phyloP scores from a whole-genome alignment of 92 coral and sea anemone species.

The Porites cylindrica region DNA sequence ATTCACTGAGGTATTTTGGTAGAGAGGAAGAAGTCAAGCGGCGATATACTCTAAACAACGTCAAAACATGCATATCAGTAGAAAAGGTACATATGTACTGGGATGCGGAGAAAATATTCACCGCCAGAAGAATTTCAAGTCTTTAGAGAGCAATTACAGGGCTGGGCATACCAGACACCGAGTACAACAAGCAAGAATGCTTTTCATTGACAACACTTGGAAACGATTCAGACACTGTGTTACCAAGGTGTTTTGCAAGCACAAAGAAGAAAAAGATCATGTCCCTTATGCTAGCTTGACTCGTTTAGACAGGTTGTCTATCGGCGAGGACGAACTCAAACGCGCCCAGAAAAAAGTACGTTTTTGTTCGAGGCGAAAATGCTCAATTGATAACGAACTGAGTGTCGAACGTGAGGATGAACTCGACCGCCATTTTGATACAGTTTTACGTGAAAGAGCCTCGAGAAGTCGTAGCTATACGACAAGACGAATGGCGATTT shows the following conservation, averaged over 20 bases:
- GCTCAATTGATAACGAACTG: conserved; percentile 7
- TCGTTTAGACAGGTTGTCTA: conserved; percentile 10
- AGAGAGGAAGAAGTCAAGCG: conserved; percentile 19
- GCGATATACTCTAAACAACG: conserved; percentile 11
- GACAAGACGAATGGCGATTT: conserved; percentile 39
- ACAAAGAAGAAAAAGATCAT: background rate
- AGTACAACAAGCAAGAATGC: background rate
- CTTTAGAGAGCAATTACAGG: background rate
- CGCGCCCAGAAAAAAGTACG: conserved; percentile 2
- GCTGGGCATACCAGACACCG: background rate
- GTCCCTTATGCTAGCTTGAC: conserved; percentile 37
- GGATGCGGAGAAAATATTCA: background rate
- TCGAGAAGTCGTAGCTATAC: conserved; percentile 24
- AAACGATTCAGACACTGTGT: conserved; percentile 26
- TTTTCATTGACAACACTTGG: conserved; percentile 23
- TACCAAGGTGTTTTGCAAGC: conserved; percentile 16
- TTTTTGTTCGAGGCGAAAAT: conserved; percentile 7
- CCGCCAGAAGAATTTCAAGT: background rate
- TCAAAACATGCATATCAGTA: conserved; percentile 27
- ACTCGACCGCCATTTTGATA: conserved; percentile 24
- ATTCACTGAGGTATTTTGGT: conserved; percentile 7
- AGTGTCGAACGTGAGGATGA: conserved; percentile 30
- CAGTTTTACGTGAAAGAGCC: conserved; percentile 17
- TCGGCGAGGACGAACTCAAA: conserved; percentile 22
- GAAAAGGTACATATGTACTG: conserved; percentile 15